phyloP scores from a whole-genome alignment of 1,140 invertebrate genomes.

The Ceratoteleas bidentatus region DNA sequence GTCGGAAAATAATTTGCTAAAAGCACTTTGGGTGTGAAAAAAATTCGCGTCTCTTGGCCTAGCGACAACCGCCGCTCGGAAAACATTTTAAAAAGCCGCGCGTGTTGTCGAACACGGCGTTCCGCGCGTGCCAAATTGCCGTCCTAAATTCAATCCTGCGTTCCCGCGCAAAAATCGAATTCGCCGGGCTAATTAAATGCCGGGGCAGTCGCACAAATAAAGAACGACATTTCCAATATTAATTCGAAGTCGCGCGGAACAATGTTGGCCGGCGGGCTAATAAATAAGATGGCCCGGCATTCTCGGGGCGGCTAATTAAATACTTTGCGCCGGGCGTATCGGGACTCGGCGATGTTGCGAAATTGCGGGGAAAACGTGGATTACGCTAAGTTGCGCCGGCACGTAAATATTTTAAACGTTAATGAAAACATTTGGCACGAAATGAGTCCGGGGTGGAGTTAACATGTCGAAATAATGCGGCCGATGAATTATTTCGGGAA shows the following conservation, averaged over 20 bases:
- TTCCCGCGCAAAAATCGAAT: constrained; percentile 9
- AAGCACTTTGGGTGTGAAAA: too few relatives aligned
- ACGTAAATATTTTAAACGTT: constrained; percentile 48
- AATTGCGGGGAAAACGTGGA: constrained; percentile 32
- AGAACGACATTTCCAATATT: constrained; percentile 12
- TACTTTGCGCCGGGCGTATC: constrained; percentile 37
- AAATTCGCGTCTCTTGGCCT: too few relatives aligned
- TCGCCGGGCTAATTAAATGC: constrained; percentile 22
- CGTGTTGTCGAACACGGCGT: too few relatives aligned
- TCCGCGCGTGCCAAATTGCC: background rate
- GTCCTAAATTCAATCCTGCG: constrained; percentile 20
- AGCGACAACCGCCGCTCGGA: too few relatives aligned
- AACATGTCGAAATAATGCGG: constrained; percentile 43
- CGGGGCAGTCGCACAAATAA: constrained; percentile 9
- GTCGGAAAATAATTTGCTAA: too few relatives aligned
- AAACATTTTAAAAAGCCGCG: too few relatives aligned
- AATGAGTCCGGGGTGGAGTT: constrained; percentile 44
- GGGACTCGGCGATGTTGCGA: constrained; percentile 35
- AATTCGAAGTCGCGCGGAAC: constrained; percentile 16
- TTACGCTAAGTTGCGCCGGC: constrained; percentile 21
- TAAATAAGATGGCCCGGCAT: constrained; percentile 34
- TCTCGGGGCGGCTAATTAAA: constrained; percentile 37
- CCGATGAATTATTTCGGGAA: constrained; percentile 22
- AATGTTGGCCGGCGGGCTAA: constrained; percentile 5
- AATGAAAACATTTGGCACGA: constrained; percentile 46